Base-by-base conservation (phyloP, 92 coral and sea anemone genomes). In the Pocillopora grandis region DNA sequence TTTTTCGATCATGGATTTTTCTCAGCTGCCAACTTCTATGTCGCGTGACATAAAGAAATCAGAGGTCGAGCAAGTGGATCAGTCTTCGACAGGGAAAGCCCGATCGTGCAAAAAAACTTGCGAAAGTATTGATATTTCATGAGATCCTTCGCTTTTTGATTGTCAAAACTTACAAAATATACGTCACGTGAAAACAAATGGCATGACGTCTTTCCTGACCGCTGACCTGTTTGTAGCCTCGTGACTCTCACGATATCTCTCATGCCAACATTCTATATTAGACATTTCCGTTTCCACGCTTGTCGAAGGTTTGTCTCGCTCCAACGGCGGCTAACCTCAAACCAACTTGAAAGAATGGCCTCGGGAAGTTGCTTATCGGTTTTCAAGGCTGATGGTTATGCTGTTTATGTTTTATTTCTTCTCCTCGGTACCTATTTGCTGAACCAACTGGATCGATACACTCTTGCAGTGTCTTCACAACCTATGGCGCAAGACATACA, bases 401-500 rank as follows among this genome's bases (percentile, higher is more conserved):
- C 98, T 3, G 82, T 96, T 3, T 96, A 96, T 71, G 98, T 96
- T 2, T 88, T 96, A 0, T 81, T 89, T 66, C 82, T 95, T 52
- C 85, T 96, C 15, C 90, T 96, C 1, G 86, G 87, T 33, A 92
- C 98, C 7, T 94, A 94, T 85, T 77, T 96, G 76, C 86, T 96
- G 81, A 96, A 96, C 71, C 98, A 96, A 84, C 95, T 96, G 33
- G 98, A 96, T 55, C 77, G 98, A 36, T 96, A 94, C 63, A 95
- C 98, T 17, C 77, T 96, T 15, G 98, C 92, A 14, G 95, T 94
- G 12, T 94, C 96, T 14, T 94, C 98, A 0, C 95, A 88, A 64
- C 98, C 98, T 0, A 96, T 96, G 98, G 98, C 98, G n/a, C 96
- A 90, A 7, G 97, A 94, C 56, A 92, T 96, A 13, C 90, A 96